Evolutionary conservation across 2,797 vertebrate genomes (phyloP), one percentile per base, ranked within the genome.

Genomic region (Peromyscus aztecus): DNA sequence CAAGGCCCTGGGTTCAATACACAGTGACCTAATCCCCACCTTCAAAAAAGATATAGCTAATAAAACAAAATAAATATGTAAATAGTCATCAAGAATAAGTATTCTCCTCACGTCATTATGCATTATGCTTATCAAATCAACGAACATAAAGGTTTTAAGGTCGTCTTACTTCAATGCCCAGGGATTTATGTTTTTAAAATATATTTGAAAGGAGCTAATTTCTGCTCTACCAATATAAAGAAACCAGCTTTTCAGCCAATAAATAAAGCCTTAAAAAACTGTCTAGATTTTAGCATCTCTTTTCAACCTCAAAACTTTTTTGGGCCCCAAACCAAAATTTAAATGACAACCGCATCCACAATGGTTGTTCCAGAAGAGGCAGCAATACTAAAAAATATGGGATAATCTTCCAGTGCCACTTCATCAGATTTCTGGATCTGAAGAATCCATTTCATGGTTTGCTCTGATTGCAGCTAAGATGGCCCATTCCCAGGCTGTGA

Each of bases 221-320:
- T 57, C 55, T 84, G 29, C 6, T 34, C 43, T 37, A 89, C 14
- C 3, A 52, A 80, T 27, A 59, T 55, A 29, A 88, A 94, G 40
- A 63, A 87, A 52, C 1, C 49, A 57, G 73, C 19, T 40, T 88
- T 91, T 81, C 31, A 84, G 12, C 21, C 82, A 91, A 31, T n/a
- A 61, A 73, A 65, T 81, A 92, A 52, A 16, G 73, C 73, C 81
- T 61, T 91, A 24, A 37, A 37, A 65, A 82, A 3, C 37, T 49
- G 46, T 49, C 52, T 82, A 3, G 34, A 55, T 81, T 55, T 82
- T 55, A 61, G 9, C 37, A 82, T 93, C 55, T 19, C 27, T 89
- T 88, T 92, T 57, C 46, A 88, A n/a, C 59, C 71, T 91, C 90
- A 85, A 4, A 84, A 43, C 29, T 80, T 61, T 85, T 71, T n/a